phyloP scores from a whole-genome alignment of 1,140 invertebrate species.

The Trichoplusia ni region DNA sequence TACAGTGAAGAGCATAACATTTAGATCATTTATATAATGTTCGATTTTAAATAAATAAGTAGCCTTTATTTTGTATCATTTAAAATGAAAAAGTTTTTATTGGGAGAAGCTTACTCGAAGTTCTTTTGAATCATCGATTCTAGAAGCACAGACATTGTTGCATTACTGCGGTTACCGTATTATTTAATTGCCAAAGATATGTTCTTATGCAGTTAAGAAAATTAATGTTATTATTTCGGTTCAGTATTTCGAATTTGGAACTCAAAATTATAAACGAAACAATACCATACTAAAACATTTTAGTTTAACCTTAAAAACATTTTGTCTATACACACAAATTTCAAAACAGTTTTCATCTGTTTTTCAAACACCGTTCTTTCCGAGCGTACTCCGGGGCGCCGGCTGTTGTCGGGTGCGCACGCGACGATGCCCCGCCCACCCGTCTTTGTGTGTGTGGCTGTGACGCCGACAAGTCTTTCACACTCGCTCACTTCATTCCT shows the following conservation, averaged over 20 bases:
- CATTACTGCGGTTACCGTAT: no score
- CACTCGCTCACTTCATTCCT: constrained; percentile 21
- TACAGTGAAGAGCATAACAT: constrained; percentile 47
- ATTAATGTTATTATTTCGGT: no score
- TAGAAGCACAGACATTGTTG: no score
- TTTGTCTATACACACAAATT: not conserved
- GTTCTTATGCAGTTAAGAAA: no score
- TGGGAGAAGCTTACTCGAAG: no score
- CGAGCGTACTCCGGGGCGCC: constrained; percentile 41
- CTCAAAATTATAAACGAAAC: no score
- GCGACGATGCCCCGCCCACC: constrained; percentile 49
- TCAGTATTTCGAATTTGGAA: no score
- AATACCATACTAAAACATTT: not conserved
- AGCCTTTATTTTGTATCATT: no score
- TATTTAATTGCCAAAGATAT: no score
- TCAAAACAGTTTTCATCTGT: not conserved
- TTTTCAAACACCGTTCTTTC: not conserved
- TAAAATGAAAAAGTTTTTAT: no score
- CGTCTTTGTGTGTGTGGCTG: constrained; percentile 35
- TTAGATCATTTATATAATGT: not conserved
- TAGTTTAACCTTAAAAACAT: not conserved
- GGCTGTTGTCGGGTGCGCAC: constrained; percentile 40
- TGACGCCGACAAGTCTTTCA: constrained; percentile 46
- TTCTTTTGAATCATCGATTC: no score
- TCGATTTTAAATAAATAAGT: not conserved